A percentile compares a stretch with the other conserved stretches of the same genome.
Evolutionary conservation across 2,797 vertebrate species (phyloP).

Genomic region (Sylvia borin): DNA sequence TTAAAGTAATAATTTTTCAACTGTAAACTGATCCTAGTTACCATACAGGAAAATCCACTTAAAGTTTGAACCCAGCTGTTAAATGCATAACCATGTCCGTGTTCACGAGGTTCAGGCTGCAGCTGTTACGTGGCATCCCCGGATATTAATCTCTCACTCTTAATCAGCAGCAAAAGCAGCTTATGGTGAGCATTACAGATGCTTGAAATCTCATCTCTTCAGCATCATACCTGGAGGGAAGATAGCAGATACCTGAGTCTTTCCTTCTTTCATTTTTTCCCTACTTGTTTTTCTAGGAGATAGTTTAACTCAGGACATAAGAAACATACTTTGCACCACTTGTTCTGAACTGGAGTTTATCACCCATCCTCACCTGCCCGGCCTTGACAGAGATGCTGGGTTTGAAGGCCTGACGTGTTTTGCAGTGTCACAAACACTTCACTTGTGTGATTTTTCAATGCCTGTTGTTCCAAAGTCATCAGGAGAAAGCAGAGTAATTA

Average conservation of each 20-base stretch:
- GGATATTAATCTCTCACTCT: conserved; percentile 61
- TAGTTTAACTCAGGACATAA: not conserved
- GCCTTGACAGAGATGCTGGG: not conserved
- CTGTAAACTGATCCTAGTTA: conserved; percentile 68
- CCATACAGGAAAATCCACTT: conserved; percentile 67
- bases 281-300: not conserved
- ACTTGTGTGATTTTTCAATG: not conserved
- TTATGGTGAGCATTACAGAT: conserved; percentile 49
- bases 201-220: conserved; percentile 43
- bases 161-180: conserved; percentile 57
- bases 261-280: not conserved
- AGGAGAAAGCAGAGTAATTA: not conserved
- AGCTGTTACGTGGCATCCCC: conserved; percentile 42
- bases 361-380: not conserved
- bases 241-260: not conserved
- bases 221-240: conserved; percentile 17
- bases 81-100: conserved; percentile 20
- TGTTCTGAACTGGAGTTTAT: not conserved
- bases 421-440: not conserved
- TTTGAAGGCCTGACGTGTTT: not conserved
- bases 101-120: conserved; percentile 48
- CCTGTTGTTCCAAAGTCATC: not conserved
- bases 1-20: conserved; percentile 51
- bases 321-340: not conserved
- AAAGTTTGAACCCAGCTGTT: conserved; percentile 71